phyloP scores from a whole-genome alignment of 1,140 invertebrate species.

The Drosophila arizonae region DNA sequence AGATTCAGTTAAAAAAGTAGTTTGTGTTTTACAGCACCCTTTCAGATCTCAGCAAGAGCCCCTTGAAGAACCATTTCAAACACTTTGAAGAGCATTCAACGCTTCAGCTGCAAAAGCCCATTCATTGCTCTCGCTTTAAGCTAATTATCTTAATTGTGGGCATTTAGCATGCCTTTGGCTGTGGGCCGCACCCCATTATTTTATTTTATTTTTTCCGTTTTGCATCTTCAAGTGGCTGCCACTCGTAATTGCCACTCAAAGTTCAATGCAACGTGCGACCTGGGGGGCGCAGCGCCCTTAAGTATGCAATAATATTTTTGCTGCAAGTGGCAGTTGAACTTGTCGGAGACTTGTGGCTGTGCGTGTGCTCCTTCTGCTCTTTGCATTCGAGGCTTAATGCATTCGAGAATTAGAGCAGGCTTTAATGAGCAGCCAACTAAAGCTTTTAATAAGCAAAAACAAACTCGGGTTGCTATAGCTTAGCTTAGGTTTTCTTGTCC shows the following conservation, averaged over 20 bases:
- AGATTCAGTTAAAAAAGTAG: too few species aligned
- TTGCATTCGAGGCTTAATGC: not conserved
- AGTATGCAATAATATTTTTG: constrained; percentile 34
- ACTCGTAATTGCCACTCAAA: constrained; percentile 64
- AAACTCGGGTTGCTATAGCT: not conserved
- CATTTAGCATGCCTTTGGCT: constrained; percentile 42
- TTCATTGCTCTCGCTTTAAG: not conserved
- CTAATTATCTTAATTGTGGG: constrained; percentile 78
- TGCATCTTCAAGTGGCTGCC: constrained; percentile 13
- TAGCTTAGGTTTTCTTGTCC: too few species aligned
- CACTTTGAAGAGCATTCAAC: too few species aligned
- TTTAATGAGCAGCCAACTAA: constrained; percentile 31
- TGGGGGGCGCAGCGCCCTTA: not conserved
- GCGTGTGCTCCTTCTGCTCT: too few species aligned
- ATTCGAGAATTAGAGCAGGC: constrained; percentile 45
- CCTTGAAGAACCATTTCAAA: too few species aligned
- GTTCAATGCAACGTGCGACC: constrained; percentile 47
- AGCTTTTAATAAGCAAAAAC: constrained; percentile 38
- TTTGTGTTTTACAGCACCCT: too few species aligned
- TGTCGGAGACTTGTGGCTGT: constrained; percentile 11
- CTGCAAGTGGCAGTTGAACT: constrained; percentile 11
- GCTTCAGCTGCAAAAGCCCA: too few species aligned
- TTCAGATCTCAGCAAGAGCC: too few species aligned
- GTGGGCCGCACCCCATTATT: too few species aligned
- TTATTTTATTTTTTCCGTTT: too few species aligned